Conservation (phyloP, 2,888 invertebrate species). For the Calameuta pallipes region DNA sequence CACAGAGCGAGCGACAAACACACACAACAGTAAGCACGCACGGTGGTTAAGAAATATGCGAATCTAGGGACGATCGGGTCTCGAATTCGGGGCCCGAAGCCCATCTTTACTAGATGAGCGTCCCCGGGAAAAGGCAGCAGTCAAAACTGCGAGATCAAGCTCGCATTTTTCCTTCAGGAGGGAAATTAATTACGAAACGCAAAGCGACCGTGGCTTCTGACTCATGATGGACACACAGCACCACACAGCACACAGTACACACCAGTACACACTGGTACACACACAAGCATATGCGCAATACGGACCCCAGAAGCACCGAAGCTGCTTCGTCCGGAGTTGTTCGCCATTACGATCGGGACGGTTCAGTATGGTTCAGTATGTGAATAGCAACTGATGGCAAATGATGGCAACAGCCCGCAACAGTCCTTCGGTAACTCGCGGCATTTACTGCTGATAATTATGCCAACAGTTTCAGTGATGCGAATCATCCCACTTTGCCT, state of each 20-base stretch:
- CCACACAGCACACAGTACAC: too few species aligned
- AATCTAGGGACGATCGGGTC: slow-evolving; percentile 2
- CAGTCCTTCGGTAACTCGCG: too few species aligned
- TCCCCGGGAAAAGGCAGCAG: slow-evolving; percentile 28
- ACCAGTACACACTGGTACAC: neutral
- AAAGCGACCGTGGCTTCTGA: slow-evolving; percentile 53
- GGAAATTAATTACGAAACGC: slow-evolving; percentile 52
- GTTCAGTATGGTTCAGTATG: neutral
- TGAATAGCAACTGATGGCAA: too few species aligned
- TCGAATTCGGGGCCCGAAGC: slow-evolving; percentile 36
- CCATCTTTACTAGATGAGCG: slow-evolving; percentile 34
- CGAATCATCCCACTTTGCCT: too few species aligned
- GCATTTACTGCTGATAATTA: too few species aligned
- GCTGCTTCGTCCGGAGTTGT: neutral
- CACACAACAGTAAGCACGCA: slow-evolving; percentile 31
- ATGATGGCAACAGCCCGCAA: too few species aligned
- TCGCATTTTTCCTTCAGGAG: slow-evolving; percentile 36
- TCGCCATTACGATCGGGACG: neutral
- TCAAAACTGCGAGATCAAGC: slow-evolving; percentile 30
- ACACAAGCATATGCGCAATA: neutral
- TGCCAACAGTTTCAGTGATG: too few species aligned
- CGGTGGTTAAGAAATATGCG: slow-evolving; percentile 13
- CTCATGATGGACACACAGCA: slow-evolving; percentile 48
- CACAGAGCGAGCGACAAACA: neutral
- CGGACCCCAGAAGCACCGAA: neutral